Base-by-base conservation (phyloP, 2,888 invertebrate species). In the Drosophila parthenogenetica region DNA sequence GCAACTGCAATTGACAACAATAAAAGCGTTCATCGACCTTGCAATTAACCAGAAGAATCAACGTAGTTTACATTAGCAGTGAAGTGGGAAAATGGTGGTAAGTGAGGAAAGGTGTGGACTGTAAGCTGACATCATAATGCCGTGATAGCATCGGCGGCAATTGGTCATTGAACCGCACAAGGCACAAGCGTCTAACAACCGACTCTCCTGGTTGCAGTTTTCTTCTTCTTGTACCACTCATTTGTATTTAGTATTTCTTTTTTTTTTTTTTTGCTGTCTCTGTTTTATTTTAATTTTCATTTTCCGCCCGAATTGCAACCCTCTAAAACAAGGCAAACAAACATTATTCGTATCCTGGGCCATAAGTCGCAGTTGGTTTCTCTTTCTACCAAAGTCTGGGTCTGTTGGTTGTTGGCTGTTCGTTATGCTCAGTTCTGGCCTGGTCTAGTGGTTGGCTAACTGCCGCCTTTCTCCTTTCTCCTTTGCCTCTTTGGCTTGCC, bases 11-110 rank as follows among this genome's bases (percentile, higher is more conserved):
- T 61, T 67, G 70, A 42, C 65, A 59, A 65, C 46, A 57, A 71
- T 64, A 66, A 77, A 61, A 65, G 73, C 61, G 91, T 91, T 91
- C 91, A 91, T 91, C 91, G 91, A 91, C 91, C 91, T 91, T 91
- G 91, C 90, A 90, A 90, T 91, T 91, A 58, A 60, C 50, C 55
- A 73, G 66, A 62, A 60, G 37, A 14, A 46, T 57, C 45, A 37
- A 16, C 11, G 37, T 55, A 50, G 57, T 61, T 51, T 53, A 57
- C 48, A 63, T 64, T 64, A 48, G 50, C 39, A 42, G 35, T 4
- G 8, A 35, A 35, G 13, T 35, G 35, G 13, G 13, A 4, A 3
- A 29, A 3, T 58, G 61, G 78, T 75, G 69, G 70, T 57, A 80
- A 74, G 62, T 73, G n/a, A 70, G 68, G 42, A 63, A 67, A 80